These are phyloP conservation scores for Tenthredo amoena DNA, from an alignment of 2,888 invertebrate species.

Conservation along the genomic window DNA sequence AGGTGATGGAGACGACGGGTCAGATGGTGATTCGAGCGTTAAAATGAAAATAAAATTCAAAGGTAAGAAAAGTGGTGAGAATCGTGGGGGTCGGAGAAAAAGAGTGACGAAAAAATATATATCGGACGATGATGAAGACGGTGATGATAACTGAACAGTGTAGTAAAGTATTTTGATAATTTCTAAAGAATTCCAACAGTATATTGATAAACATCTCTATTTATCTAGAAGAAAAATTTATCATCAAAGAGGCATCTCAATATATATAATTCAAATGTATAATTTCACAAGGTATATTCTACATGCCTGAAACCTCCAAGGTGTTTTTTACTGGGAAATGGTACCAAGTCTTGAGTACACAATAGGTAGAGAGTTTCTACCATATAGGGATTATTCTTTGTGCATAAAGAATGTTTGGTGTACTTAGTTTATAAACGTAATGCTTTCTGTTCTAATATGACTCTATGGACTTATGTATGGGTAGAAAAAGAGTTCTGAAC, in stretches of 20 bases:
- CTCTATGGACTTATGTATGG: not conserved
- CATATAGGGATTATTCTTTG: not conserved
- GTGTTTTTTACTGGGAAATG: not conserved
- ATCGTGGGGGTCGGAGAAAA: constrained; percentile 80
- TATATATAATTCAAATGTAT: not conserved
- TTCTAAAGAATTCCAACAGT: constrained; percentile 40
- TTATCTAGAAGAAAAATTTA: constrained; percentile 8
- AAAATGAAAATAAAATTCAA: constrained; percentile 89
- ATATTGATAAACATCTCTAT: constrained; percentile 9
- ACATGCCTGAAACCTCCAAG: not conserved
- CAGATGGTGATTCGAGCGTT: constrained; percentile 83
- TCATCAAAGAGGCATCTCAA: constrained; percentile 12
- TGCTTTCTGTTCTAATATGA: not conserved
- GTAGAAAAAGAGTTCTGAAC: not conserved
- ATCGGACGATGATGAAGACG: constrained; percentile 84
- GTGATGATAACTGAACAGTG: constrained; percentile 80
- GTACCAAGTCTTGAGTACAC: not conserved
- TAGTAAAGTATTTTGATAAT: constrained; percentile 53
- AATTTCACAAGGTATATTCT: not conserved
- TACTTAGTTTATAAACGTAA: not conserved
- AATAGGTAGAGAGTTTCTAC: not conserved
- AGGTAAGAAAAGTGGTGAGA: constrained; percentile 77
- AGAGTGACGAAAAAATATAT: constrained; percentile 83
- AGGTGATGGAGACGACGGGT: constrained; percentile 80
- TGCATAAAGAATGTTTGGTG: not conserved